Conservation (phyloP, 2,797 vertebrate species). For the Sebastes wilsoni region DNA sequence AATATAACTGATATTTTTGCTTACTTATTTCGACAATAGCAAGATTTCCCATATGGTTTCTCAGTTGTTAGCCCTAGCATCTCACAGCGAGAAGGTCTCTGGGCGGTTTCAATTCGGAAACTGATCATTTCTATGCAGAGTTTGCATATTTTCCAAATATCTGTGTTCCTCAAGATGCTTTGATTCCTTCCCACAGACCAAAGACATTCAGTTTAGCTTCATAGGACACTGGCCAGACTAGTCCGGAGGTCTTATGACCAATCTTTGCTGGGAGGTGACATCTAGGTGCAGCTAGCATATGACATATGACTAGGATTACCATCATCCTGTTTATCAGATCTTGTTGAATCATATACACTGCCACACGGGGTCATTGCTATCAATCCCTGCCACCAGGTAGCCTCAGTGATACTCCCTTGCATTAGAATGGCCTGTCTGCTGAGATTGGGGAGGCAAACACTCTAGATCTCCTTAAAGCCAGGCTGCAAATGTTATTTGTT, state of each 20-base stretch:
- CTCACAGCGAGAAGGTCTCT: not conserved
- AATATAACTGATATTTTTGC: not conserved
- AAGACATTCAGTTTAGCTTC: not conserved
- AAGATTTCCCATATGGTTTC: not conserved
- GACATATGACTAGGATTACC: not conserved
- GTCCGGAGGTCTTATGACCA: not conserved
- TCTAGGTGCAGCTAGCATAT: conserved; percentile 1
- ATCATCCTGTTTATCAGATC: conserved; percentile 8
- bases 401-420: not conserved
- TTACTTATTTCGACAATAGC: not conserved
- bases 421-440: conserved; percentile 9
- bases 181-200: not conserved
- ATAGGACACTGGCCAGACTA: not conserved
- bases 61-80: not conserved
- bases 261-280: conserved; percentile 5
- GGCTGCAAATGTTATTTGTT: conserved; percentile 46
- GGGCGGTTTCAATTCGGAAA: not conserved
- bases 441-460: not conserved
- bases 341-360: not conserved
- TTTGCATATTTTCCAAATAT: not conserved
- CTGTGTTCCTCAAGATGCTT: not conserved
- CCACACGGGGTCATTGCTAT: conserved; percentile 11
- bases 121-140: not conserved
- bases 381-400: conserved; percentile 20
- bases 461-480: conserved; percentile 8